Evolutionary conservation across 35 echinoderm and acorn worm species (phyloP).

Genomic region (Ophiothrix spiculata): DNA sequence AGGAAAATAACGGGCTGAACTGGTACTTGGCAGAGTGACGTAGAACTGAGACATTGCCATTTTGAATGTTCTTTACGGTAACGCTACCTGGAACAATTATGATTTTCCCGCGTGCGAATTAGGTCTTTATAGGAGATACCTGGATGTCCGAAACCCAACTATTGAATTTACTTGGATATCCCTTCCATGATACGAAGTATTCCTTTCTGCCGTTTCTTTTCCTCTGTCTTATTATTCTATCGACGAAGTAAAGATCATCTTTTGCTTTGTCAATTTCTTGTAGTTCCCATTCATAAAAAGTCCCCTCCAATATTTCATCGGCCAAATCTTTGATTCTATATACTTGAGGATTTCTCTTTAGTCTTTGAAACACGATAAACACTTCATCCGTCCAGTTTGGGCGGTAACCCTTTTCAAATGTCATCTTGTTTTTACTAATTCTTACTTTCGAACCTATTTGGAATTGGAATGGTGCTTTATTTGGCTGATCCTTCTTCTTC

Average conservation of each 20-base stretch:
- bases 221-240: conserved; percentile 19
- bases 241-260: conserved; percentile 21
- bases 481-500: not conserved
- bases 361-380: conserved; percentile 4
- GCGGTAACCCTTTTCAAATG: conserved; percentile 38
- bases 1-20: conserved; percentile 17
- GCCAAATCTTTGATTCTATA: conserved; percentile 46
- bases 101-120: no score
- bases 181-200: conserved; percentile 37
- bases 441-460: conserved; percentile 15
- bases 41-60: conserved; percentile 46
- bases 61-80: conserved; percentile 24
- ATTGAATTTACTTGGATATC: conserved; percentile 43
- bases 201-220: conserved; percentile 14
- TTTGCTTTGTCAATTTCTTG: conserved; percentile 25
- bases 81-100: no score
- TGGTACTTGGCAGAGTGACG: conserved; percentile 41
- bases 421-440: conserved; percentile 14
- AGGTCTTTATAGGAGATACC: not conserved
- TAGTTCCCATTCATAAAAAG: conserved; percentile 42
- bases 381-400: conserved; percentile 46
- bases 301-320: conserved; percentile 11
- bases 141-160: conserved; percentile 57
- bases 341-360: conserved; percentile 7
- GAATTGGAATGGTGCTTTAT: conserved; percentile 3